Conservation (phyloP, 2,888 invertebrate species). For the Oligia strigilis region DNA sequence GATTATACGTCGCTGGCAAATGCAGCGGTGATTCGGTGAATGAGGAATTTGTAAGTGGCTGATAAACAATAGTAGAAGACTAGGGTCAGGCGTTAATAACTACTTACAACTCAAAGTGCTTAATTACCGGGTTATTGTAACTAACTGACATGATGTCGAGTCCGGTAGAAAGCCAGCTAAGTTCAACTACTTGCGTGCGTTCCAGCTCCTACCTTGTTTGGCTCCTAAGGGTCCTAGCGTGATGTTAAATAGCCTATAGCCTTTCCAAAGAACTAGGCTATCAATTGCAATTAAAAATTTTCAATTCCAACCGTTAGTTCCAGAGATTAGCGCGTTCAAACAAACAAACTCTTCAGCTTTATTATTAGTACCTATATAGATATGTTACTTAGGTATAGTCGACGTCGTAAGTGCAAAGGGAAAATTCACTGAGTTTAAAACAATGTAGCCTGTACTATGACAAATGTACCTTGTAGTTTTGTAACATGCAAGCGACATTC, state of each 20-base stretch:
- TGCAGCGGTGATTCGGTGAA: constrained; percentile 4
- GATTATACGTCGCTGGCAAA: constrained; percentile 29
- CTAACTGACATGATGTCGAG: background rate
- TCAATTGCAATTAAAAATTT: too few species aligned
- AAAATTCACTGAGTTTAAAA: background rate
- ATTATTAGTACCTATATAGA: too few species aligned
- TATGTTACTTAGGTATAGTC: background rate
- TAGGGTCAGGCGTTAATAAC: background rate
- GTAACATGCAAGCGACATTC: background rate
- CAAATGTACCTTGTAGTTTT: background rate
- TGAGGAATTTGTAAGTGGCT: constrained; percentile 8
- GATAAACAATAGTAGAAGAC: background rate
- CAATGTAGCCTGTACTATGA: background rate
- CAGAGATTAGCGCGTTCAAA: too few species aligned
- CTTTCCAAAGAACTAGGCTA: too few species aligned
- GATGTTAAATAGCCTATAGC: too few species aligned
- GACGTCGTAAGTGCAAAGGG: background rate
- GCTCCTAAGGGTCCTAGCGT: too few species aligned
- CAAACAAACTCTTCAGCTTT: too few species aligned
- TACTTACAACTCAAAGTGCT: background rate
- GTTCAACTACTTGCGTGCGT: constrained; percentile 1
- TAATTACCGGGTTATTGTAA: constrained; percentile 12
- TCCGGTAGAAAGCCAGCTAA: constrained; percentile 32
- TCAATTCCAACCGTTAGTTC: too few species aligned
- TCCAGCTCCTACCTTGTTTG: background rate